These are phyloP conservation scores for Acanthococcus lagerstroemiae DNA, from an alignment of 2,888 invertebrate genomes.

Conservation along the genomic window DNA sequence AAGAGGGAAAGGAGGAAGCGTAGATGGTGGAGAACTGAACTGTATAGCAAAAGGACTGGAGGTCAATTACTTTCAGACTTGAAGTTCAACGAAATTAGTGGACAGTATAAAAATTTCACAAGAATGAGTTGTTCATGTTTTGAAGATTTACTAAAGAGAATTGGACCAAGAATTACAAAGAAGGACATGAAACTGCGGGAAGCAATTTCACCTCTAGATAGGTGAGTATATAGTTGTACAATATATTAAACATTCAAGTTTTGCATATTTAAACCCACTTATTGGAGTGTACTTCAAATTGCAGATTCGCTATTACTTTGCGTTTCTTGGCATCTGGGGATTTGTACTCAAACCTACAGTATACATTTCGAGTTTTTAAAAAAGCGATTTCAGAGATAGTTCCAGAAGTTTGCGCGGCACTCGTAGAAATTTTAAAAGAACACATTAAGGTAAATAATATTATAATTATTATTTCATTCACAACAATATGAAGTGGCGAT, in stretches of 20 bases:
- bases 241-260: no score
- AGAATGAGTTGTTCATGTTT: background rate
- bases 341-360: background rate
- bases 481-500: no score
- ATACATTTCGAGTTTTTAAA: slow-evolving; percentile 1
- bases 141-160: background rate
- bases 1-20: no score
- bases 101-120: background rate
- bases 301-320: background rate
- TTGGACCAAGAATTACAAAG: background rate
- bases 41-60: background rate
- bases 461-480: background rate
- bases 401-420: background rate
- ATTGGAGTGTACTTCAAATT: background rate
- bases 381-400: background rate
- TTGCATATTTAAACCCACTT: background rate
- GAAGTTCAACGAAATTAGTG: background rate
- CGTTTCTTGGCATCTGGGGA: background rate
- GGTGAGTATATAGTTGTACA: background rate
- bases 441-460: background rate
- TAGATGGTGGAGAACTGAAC: background rate
- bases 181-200: background rate
- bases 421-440: background rate
- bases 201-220: background rate
- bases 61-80: background rate